Conservation (phyloP, 2,888 invertebrate species). For the Morinoia aosen region DNA sequence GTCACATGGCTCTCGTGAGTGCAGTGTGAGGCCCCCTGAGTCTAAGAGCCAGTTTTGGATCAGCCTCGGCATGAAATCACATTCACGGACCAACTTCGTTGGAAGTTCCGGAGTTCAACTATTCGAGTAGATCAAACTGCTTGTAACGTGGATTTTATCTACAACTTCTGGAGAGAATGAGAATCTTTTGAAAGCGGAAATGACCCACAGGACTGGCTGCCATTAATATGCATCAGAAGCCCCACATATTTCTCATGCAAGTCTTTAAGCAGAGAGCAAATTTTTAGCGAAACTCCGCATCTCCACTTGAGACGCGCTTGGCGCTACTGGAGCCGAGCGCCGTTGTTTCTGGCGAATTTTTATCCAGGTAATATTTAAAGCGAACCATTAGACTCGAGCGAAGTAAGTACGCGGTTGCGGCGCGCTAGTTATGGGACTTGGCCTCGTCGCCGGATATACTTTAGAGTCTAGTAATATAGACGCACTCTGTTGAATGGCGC, state of each 20-base stretch:
- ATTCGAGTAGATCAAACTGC: not conserved
- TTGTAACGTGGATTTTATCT: not conserved
- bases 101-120: not conserved
- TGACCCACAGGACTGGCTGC: conserved; percentile 1
- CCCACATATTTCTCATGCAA: not conserved
- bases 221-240: conserved; percentile 38
- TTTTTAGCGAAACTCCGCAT: not conserved
- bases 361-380: conserved; percentile 46
- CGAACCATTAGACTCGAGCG: not conserved
- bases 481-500: conserved; percentile 47
- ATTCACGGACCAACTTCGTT: not conserved
- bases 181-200: not conserved
- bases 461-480: conserved; percentile 46
- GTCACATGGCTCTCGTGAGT: not conserved
- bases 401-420: conserved; percentile 1
- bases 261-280: not conserved
- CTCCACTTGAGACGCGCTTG: not conserved
- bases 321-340: not conserved
- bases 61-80: not conserved
- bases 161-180: not conserved
- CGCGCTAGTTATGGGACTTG: not conserved
- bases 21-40: not conserved
- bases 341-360: conserved; percentile 46
- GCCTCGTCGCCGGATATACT: not conserved
- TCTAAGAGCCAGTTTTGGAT: not conserved